Conservation (phyloP, 2,888 invertebrate genomes). For the Agriotes lineatus region DNA sequence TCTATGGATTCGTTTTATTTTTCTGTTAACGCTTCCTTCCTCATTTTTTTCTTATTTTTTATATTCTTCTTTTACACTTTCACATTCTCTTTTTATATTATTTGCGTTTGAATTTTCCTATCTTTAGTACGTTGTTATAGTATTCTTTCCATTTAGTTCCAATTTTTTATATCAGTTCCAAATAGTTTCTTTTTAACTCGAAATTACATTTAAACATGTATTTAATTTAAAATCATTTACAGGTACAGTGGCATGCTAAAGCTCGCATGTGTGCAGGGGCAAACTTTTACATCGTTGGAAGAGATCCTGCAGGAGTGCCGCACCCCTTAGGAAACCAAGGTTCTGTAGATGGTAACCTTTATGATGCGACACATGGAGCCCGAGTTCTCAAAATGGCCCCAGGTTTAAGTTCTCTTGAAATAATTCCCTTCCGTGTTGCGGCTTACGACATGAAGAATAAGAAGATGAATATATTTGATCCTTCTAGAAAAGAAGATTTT, state of each 20-base stretch:
- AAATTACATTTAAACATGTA: too few relatives aligned
- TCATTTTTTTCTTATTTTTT: too few relatives aligned
- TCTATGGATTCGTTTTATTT: too few relatives aligned
- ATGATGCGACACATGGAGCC: constrained; percentile 93
- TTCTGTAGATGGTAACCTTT: constrained; percentile 85
- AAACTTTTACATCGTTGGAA: constrained; percentile 97
- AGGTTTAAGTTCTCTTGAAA: constrained; percentile 93
- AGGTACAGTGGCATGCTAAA: constrained; percentile 94
- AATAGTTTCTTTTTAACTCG: too few relatives aligned
- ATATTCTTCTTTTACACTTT: too few relatives aligned
- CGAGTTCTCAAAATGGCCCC: constrained; percentile 94
- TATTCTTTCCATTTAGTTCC: too few relatives aligned
- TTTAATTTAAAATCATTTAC: constrained; percentile 1
- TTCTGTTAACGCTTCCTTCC: too few relatives aligned
- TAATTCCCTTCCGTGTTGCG: constrained; percentile 98
- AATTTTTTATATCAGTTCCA: too few relatives aligned
- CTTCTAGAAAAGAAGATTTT: constrained; percentile 90
- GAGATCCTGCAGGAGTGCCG: constrained; percentile 98
- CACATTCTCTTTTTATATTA: too few relatives aligned
- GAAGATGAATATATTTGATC: constrained; percentile 95
- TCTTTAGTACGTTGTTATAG: neutral
- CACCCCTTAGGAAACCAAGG: constrained; percentile 80
- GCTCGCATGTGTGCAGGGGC: constrained; percentile 97
- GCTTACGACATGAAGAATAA: constrained; percentile 91
- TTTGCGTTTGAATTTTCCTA: neutral